Conservation (phyloP, 53 echinoderm and acorn worm species). For the Astropecten irregularis region DNA sequence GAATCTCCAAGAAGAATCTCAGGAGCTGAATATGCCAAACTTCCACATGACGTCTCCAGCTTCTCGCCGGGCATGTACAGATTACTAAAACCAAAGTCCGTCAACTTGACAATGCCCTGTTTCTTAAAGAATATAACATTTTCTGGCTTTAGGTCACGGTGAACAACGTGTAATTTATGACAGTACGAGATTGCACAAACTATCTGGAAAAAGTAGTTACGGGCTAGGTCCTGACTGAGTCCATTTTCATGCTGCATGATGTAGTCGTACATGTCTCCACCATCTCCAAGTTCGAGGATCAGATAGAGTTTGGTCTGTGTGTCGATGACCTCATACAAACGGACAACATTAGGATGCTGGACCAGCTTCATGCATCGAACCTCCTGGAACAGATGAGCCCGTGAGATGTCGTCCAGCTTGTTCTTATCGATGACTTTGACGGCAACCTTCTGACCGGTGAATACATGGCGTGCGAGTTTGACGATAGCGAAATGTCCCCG, state of each 20-base stretch:
- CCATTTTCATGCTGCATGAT: conserved; percentile 99
- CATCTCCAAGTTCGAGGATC: conserved; percentile 96
- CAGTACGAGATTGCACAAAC: conserved; percentile 96
- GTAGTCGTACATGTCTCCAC: conserved; percentile 99
- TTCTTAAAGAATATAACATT: conserved; percentile 99
- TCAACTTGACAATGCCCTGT: conserved; percentile 93
- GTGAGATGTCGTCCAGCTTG: conserved; percentile 91
- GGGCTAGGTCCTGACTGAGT: conserved; percentile 83
- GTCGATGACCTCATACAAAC: conserved; percentile 97
- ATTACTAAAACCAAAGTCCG: conserved; percentile 99
- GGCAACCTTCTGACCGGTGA: conserved; percentile 95
- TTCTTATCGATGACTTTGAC: conserved; percentile 98
- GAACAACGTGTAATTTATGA: conserved; percentile 96
- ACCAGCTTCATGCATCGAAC: conserved; percentile 98
- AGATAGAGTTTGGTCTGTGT: conserved; percentile 96
- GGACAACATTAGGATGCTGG: conserved; percentile 95
- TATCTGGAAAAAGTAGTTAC: conserved; percentile 95
- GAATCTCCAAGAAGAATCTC: conserved; percentile 97
- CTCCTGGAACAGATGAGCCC: conserved; percentile 96
- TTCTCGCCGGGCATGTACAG: conserved; percentile 88
- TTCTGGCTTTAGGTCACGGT: conserved; percentile 96
- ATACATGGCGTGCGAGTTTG: conserved; percentile 95
- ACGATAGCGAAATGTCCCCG: conserved; percentile 99
- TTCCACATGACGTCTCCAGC: conserved; percentile 95
- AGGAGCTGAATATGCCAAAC: conserved; percentile 97